Percentiles rank a stretch among this genome's conserved stretches.
phyloP scores from a whole-genome alignment of 1,140 invertebrate species.

The Magallana angulata region DNA sequence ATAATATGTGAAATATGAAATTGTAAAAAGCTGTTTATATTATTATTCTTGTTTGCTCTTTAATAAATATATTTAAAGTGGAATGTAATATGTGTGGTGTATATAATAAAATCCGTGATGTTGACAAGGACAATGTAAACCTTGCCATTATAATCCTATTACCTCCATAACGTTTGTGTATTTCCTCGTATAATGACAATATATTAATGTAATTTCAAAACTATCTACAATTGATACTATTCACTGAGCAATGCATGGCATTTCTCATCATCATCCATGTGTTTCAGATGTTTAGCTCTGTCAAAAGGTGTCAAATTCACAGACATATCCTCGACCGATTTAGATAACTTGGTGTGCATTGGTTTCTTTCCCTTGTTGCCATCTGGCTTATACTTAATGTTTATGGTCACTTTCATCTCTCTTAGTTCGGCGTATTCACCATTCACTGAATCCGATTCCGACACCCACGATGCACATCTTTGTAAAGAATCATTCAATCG shows the following conservation, averaged over 20 bases:
- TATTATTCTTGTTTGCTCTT: too few relatives aligned
- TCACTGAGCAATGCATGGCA: background rate
- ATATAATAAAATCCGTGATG: too few relatives aligned
- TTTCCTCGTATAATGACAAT: too few relatives aligned
- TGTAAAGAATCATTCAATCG: background rate
- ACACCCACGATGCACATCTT: background rate
- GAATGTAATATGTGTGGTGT: too few relatives aligned
- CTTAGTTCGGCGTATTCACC: conserved; percentile 43
- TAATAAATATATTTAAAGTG: too few relatives aligned
- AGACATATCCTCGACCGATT: background rate
- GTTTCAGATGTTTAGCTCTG: background rate
- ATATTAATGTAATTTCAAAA: too few relatives aligned
- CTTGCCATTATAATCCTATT: too few relatives aligned
- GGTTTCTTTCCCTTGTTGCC: background rate
- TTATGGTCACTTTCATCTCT: conserved; percentile 54
- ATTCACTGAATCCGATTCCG: background rate
- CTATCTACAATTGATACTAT: background rate
- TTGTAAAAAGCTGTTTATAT: too few relatives aligned
- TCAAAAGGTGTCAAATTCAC: conserved; percentile 24
- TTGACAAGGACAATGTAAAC: too few relatives aligned
- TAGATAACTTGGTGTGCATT: background rate
- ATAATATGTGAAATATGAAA: too few relatives aligned
- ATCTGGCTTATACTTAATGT: conserved; percentile 48
- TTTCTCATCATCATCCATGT: background rate
- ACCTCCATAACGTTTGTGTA: too few relatives aligned